These are phyloP conservation scores for Megalurothrips usitatus DNA, from an alignment of 2,888 invertebrate species.

Conservation along the genomic window DNA sequence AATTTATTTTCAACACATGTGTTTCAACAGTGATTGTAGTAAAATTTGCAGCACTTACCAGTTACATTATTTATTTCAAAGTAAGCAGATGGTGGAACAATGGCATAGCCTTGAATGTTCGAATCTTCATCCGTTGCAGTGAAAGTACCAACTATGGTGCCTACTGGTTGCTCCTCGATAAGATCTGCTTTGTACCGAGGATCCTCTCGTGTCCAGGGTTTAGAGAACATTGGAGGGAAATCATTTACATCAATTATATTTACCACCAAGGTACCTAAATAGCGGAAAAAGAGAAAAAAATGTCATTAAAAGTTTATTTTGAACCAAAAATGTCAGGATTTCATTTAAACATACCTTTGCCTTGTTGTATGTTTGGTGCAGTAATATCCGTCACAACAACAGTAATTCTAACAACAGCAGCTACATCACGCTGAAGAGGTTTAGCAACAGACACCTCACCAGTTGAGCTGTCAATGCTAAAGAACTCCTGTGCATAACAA, in stretches of 20 bases:
- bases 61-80: conserved; percentile 77
- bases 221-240: conserved; percentile 57
- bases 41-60: conserved; percentile 50
- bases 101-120: conserved; percentile 69
- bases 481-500: conserved; percentile 53
- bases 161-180: conserved; percentile 76
- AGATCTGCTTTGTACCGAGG: conserved; percentile 63
- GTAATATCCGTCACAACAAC: conserved; percentile 77
- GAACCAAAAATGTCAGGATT: neutral
- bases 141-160: conserved; percentile 70
- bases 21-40: neutral
- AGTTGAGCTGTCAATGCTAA: conserved; percentile 58
- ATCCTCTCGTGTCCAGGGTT: conserved; percentile 65
- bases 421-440: conserved; percentile 60
- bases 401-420: conserved; percentile 71
- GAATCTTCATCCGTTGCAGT: conserved; percentile 78
- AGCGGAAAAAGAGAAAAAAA: conserved; percentile 33
- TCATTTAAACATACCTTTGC: conserved; percentile 56
- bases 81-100: conserved; percentile 63
- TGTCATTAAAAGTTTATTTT: neutral
- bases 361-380: conserved; percentile 70
- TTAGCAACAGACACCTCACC: conserved; percentile 59
- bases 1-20: neutral
- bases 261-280: conserved; percentile 57
- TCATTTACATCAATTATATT: conserved; percentile 59